These are phyloP conservation scores for Chrysogorgia sp. DNA, from an alignment of 92 coral and sea anemone genomes.

Conservation along the genomic window DNA sequence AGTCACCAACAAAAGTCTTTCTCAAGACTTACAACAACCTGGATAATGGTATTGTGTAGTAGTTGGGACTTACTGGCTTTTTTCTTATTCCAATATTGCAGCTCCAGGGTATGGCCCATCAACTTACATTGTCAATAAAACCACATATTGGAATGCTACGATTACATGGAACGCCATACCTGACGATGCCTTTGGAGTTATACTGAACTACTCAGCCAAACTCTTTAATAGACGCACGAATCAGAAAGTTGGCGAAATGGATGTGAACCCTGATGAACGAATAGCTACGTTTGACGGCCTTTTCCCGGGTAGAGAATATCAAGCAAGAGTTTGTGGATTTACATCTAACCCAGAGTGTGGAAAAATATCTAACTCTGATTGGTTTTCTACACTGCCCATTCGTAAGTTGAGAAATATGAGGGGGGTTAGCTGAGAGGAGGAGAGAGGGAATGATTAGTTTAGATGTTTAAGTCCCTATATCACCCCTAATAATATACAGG, in stretches of 20 bases:
- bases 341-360: background rate
- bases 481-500: no score
- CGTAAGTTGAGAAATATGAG: background rate
- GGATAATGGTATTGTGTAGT: no score
- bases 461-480: no score
- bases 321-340: background rate
- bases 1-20: no score
- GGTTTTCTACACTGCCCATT: background rate
- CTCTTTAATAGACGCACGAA: background rate
- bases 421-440: background rate
- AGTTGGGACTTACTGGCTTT: no score
- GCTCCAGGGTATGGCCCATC: background rate
- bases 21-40: no score
- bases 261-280: background rate
- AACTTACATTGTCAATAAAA: background rate
- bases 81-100: background rate
- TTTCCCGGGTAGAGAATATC: background rate
- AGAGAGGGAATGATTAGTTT: background rate
- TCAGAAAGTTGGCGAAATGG: background rate
- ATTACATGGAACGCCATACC: conserved; percentile 1
- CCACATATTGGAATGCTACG: background rate
- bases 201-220: background rate
- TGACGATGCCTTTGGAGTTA: background rate
- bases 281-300: background rate
- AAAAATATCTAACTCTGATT: background rate